Evolutionary conservation across 2,888 invertebrate species (phyloP), one percentile per base, ranked within the genome.

Genomic region (Ophonus ardosiacus): DNA sequence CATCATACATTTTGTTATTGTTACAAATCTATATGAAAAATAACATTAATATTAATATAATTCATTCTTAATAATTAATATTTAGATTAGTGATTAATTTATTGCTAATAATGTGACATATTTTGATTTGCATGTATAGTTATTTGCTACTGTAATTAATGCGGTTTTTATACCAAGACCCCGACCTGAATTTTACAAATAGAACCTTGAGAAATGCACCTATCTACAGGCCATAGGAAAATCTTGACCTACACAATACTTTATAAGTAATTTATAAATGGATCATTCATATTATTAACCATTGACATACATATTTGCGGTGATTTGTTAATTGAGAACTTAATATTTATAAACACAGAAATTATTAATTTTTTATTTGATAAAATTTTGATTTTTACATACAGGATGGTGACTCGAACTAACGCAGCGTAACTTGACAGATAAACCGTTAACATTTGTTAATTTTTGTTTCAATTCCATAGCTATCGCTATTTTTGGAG

Each of bases 231-330:
- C 40, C 31, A 83, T 17, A 57, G 7, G 63, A 10, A 61, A 83
- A 76, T 83, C 83, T 83, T 83, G 83, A 83, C 83, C 83, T 83
- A 83, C 57, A 82, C 83, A 74, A 83, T 21, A 82, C 8, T 59
- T 24, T 31, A 17, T 17, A 61, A 63, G 38, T 68, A 31, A 68
- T 68, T 68, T 38, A 68, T 40, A n/a, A n/a, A 68, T 40, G 15
- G 38, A 68, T 31, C 68, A 65, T 31, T 65, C 31, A 65, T 65
- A 79, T 57, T 57, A 57, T 31, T 59, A 38, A 51, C 13, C 7
- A 13, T 21, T 79, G 56, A 24, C 57, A 61, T 38, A 31, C 7
- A 57, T 21, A 13, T 57, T 57, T 1, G 8, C 4, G n/a, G 10
- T 21, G 17, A 43, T 43, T 21, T 21, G 21, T 2, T 21, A 21